These are phyloP conservation scores for Numenius arquata DNA, from an alignment of 2,113 vertebrate genomes.

Conservation along the genomic window DNA sequence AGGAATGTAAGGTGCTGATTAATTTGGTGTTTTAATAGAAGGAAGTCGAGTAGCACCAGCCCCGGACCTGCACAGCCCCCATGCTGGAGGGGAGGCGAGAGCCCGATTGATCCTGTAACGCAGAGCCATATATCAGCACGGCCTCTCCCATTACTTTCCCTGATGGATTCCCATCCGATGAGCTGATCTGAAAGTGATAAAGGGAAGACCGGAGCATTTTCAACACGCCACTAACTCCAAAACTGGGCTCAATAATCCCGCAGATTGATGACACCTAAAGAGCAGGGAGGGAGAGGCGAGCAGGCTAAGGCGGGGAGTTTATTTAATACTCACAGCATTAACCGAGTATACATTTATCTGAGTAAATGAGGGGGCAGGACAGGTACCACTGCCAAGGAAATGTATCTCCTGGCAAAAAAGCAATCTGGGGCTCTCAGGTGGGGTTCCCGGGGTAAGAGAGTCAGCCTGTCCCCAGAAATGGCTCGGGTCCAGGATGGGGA, in stretches of 20 bases:
- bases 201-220: constrained; percentile 35
- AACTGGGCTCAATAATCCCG: constrained; percentile 55
- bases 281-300: neutral
- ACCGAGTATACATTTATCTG: neutral
- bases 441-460: neutral
- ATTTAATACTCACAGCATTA: constrained; percentile 29
- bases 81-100: neutral
- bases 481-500: neutral
- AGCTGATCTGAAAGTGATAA: constrained; percentile 62
- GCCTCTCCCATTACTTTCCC: constrained; percentile 48
- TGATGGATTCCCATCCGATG: constrained; percentile 54
- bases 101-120: constrained; percentile 28
- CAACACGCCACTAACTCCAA: constrained; percentile 55
- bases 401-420: neutral
- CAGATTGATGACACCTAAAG: constrained; percentile 51
- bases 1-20: neutral
- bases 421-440: neutral
- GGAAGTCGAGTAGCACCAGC: rapidly evolving
- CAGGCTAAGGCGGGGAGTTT: neutral
- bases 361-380: constrained; percentile 17
- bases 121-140: constrained; percentile 22
- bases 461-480: neutral
- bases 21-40: neutral
- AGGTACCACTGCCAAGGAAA: neutral
- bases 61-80: neutral